phyloP scores from a whole-genome alignment of 2,113 vertebrate genomes.

The Elgaria multicarinata region DNA sequence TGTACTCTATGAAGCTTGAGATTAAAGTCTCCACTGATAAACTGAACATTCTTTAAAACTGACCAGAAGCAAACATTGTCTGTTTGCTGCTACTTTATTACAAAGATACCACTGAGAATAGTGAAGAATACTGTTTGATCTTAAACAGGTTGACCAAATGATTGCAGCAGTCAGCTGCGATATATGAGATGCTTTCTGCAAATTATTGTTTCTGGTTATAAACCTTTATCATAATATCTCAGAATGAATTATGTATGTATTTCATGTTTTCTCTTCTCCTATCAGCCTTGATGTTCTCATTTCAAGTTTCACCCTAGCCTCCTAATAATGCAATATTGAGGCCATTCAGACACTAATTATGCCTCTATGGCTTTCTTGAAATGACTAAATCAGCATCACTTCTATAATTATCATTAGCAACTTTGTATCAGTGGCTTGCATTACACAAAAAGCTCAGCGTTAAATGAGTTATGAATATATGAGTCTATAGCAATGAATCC shows the following conservation, averaged over 20 bases:
- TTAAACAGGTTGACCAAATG: slow-evolving; percentile 86
- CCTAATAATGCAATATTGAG: slow-evolving; percentile 95
- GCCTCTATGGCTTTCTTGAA: slow-evolving; percentile 89
- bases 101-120: slow-evolving; percentile 86
- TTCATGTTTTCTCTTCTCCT: slow-evolving; percentile 88
- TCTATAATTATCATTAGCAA: slow-evolving; percentile 95
- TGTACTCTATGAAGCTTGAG: slow-evolving; percentile 86
- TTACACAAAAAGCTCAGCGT: slow-evolving; percentile 81
- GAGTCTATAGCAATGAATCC: slow-evolving; percentile 72
- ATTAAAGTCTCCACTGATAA: slow-evolving; percentile 86
- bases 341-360: slow-evolving; percentile 96
- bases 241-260: slow-evolving; percentile 88
- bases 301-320: slow-evolving; percentile 87
- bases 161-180: slow-evolving; percentile 77
- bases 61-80: slow-evolving; percentile 87
- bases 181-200: slow-evolving; percentile 80
- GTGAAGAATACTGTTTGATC: slow-evolving; percentile 86
- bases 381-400: slow-evolving; percentile 93
- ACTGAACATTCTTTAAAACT: slow-evolving; percentile 87
- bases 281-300: slow-evolving; percentile 94
- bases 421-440: slow-evolving; percentile 81
- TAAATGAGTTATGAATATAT: slow-evolving; percentile 84
- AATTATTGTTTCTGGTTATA: slow-evolving; percentile 85
- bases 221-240: slow-evolving; percentile 84
- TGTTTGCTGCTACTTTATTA: slow-evolving; percentile 88